Conservation (phyloP, 2,888 invertebrate species). For the Lithophane semibrunnea region DNA sequence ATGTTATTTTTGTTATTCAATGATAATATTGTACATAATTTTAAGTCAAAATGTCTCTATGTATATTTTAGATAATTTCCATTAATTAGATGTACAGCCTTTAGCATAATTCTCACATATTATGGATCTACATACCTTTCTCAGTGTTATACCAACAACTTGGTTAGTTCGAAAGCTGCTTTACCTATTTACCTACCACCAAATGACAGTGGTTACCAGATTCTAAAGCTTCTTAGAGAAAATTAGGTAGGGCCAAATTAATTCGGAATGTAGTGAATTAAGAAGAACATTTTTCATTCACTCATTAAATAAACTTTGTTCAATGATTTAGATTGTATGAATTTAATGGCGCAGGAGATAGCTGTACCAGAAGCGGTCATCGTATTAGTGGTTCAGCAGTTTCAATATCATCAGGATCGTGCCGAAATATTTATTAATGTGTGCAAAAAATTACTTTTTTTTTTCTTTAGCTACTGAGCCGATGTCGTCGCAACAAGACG, state of each 20-base stretch:
- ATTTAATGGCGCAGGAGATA: too few species aligned
- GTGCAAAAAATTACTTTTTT: too few species aligned
- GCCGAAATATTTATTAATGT: too few species aligned
- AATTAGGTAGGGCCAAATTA: neutral
- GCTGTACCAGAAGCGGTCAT: too few species aligned
- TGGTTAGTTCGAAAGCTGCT: neutral
- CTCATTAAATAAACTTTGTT: too few species aligned
- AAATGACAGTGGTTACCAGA: neutral
- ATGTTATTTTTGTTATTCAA: neutral
- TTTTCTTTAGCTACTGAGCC: too few species aligned
- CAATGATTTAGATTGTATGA: too few species aligned
- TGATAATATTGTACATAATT: neutral
- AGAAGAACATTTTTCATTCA: neutral
- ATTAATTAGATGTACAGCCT: neutral
- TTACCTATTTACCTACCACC: neutral
- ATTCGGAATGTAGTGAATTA: neutral
- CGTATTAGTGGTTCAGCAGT: too few species aligned
- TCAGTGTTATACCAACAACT: neutral
- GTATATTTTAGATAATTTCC: neutral
- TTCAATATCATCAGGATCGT: too few species aligned
- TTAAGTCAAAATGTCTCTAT: neutral
- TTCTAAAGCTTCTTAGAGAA: neutral
- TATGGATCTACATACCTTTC: neutral
- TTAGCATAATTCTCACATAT: neutral
- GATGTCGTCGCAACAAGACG: too few species aligned